Conservation (phyloP, 2,888 invertebrate genomes). For the Drosophila demipolita region DNA sequence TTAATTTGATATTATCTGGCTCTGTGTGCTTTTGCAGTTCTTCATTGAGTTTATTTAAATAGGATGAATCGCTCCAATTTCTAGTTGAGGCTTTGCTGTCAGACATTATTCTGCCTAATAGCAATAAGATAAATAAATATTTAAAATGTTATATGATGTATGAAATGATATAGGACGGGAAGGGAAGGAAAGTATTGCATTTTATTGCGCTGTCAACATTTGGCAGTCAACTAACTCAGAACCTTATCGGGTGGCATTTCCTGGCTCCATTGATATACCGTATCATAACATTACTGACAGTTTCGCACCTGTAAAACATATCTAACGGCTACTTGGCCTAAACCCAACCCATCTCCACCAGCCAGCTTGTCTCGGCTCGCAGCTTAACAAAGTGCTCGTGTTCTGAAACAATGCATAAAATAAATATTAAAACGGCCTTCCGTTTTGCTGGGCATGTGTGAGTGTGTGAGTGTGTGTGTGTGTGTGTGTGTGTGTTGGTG, state of each 20-base stretch:
- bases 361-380: background rate
- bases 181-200: background rate
- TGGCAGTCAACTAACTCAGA: conserved; percentile 16
- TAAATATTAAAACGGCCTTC: conserved; percentile 78
- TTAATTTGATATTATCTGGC: background rate
- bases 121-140: background rate
- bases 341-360: no score
- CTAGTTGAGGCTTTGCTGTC: background rate
- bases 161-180: background rate
- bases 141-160: background rate
- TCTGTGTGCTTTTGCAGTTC: background rate
- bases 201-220: conserved; percentile 29
- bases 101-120: background rate
- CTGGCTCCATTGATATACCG: conserved; percentile 12
- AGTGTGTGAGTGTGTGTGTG: conserved; percentile 24
- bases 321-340: conserved; percentile 27
- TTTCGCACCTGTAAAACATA: conserved; percentile 63
- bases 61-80: background rate
- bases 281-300: conserved; percentile 55
- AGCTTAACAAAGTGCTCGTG: conserved; percentile 50
- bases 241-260: conserved; percentile 12
- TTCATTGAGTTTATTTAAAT: background rate
- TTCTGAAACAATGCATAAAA: conserved; percentile 68
- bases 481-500: background rate
- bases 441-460: conserved; percentile 50